phyloP scores from a whole-genome alignment of 2,113 vertebrate genomes.

The Gnathonemus echidnorhynchus region DNA sequence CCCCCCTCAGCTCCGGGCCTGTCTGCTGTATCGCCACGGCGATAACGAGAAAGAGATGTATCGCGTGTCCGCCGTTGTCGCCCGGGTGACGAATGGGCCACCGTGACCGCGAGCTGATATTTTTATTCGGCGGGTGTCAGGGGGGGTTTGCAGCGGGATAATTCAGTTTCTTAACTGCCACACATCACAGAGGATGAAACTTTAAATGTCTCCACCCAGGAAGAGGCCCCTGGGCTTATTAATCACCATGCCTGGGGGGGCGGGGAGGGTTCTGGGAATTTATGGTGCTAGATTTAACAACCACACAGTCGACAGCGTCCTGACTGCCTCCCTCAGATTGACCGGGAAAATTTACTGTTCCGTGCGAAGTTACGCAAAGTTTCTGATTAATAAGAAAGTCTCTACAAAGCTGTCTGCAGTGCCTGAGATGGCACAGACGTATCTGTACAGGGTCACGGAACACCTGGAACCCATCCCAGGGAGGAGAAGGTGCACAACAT shows the following conservation, averaged over 20 bases:
- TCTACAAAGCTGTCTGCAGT: neutral
- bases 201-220: slow-evolving; percentile 45
- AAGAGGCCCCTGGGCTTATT: slow-evolving; percentile 25
- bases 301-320: neutral
- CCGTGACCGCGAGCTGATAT: slow-evolving; percentile 35
- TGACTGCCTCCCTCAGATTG: neutral
- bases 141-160: slow-evolving; percentile 27
- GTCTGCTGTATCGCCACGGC: slow-evolving; percentile 1
- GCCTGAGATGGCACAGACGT: neutral
- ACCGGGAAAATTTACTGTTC: neutral
- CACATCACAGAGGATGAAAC: slow-evolving; percentile 44
- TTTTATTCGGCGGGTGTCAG: slow-evolving; percentile 43
- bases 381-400: neutral
- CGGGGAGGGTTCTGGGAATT: slow-evolving; percentile 27
- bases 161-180: slow-evolving; percentile 43
- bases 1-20: neutral
- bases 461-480: neutral
- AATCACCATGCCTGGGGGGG: slow-evolving; percentile 34
- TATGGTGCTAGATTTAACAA: slow-evolving; percentile 6
- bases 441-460: neutral
- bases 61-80: slow-evolving; percentile 10
- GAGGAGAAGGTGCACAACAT: neutral
- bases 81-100: slow-evolving; percentile 34
- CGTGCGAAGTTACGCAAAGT: neutral
- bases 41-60: slow-evolving; percentile 42